Conservation (phyloP, 2,113 vertebrate species). For the Catharus fuscescens region DNA sequence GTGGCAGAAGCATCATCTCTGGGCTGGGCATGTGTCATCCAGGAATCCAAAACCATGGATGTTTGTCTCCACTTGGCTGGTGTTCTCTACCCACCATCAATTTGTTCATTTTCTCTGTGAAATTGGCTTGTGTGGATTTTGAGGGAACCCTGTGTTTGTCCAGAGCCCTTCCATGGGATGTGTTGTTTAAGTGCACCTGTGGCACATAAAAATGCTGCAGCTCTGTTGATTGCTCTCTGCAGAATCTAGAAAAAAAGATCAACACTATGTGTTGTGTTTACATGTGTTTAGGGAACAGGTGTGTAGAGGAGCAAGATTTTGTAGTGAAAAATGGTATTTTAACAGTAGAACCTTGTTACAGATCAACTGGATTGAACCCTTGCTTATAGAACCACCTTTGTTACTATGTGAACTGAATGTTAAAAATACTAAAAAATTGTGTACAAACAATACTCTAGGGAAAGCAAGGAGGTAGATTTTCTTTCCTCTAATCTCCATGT, state of each 20-base stretch:
- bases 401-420: background rate
- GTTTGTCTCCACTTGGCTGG: background rate
- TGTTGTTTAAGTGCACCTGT: background rate
- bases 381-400: background rate
- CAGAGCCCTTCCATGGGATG: background rate
- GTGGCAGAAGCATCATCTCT: background rate
- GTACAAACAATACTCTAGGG: background rate
- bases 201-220: background rate
- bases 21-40: background rate
- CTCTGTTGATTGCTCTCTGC: background rate
- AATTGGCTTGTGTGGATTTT: background rate
- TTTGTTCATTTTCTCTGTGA: background rate
- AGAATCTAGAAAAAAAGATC: background rate
- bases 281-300: rapidly evolving
- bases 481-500: background rate
- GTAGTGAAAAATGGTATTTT: background rate
- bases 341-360: background rate
- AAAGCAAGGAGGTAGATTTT: background rate
- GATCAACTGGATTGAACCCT: background rate
- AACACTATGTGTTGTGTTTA: rapidly evolving
- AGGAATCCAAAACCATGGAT: background rate
- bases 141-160: background rate
- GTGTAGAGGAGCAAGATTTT: background rate
- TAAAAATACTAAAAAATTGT: background rate
- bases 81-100: background rate